Conservation (phyloP, 2,113 vertebrate genomes). For the Phalacrocorax aristotelis region DNA sequence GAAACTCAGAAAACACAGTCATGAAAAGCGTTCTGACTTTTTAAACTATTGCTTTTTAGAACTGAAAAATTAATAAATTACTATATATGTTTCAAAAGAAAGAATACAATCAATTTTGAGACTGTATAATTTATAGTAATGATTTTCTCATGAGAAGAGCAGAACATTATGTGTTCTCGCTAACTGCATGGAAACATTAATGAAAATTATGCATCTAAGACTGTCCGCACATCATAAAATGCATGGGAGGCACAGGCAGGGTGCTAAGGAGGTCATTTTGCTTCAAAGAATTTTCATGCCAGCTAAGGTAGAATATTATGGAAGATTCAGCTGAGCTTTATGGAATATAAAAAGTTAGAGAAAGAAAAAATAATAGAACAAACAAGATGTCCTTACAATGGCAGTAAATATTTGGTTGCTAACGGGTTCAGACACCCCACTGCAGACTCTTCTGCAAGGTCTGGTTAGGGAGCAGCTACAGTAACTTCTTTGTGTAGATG, state of each 20-base stretch:
- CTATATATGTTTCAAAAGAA: not conserved
- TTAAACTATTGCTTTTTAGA: not conserved
- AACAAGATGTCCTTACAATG: not conserved
- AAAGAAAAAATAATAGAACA: not conserved
- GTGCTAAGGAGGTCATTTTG: not conserved
- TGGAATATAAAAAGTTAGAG: not conserved
- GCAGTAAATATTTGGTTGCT: not conserved
- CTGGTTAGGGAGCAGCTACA: not conserved
- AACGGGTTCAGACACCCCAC: not conserved
- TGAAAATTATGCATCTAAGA: not conserved
- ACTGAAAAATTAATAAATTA: not conserved
- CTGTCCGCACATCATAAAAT: not conserved
- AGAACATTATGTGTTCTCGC: not conserved
- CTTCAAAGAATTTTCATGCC: not conserved
- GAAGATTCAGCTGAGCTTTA: not conserved
- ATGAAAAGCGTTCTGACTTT: not conserved
- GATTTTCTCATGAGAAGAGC: not conserved
- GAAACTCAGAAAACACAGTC: not conserved
- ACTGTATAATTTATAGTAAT: not conserved
- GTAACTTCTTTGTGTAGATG: not conserved
- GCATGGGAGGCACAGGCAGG: not conserved
- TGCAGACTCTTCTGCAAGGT: not conserved
- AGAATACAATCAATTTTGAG: not conserved
- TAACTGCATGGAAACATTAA: not conserved
- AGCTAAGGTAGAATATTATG: not conserved